A percentile compares a stretch with the other conserved stretches of the same genome.
Conservation (phyloP, 2,888 invertebrate species). For the Hypselothyrea guttata region DNA sequence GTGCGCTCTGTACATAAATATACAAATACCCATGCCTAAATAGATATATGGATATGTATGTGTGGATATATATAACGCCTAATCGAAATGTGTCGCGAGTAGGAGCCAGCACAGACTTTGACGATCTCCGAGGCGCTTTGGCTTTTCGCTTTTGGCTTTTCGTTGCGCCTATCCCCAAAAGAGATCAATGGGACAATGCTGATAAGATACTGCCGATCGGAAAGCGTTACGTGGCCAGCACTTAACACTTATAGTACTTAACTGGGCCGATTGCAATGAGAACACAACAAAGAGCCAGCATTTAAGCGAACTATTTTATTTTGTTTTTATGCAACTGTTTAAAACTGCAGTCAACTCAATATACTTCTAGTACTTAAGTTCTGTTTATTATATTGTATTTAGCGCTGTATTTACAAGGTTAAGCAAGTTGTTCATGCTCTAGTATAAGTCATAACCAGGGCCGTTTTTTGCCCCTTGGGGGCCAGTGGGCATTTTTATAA, state of each 20-base stretch:
- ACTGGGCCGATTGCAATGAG: background rate
- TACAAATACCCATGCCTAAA: conserved; percentile 9
- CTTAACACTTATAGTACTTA: background rate
- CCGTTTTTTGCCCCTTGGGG: no score
- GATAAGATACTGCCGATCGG: conserved; percentile 54
- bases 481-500: no score
- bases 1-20: conserved; percentile 57
- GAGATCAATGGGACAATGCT: conserved; percentile 38
- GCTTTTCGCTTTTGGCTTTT: conserved; percentile 1
- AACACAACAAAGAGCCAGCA: background rate
- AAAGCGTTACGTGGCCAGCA: conserved; percentile 2
- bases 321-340: background rate
- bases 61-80: conserved; percentile 59
- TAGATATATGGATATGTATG: conserved; percentile 17
- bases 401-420: conserved; percentile 32
- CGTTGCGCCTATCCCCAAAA: conserved; percentile 20
- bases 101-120: conserved; percentile 47
- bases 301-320: background rate
- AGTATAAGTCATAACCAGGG: no score
- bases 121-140: conserved; percentile 25
- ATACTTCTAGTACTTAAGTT: no score
- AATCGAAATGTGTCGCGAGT: conserved; percentile 67
- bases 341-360: background rate
- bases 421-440: conserved; percentile 39
- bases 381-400: background rate